Base-by-base conservation (phyloP, 2,888 invertebrate genomes). In the Cosmorhoe ocellata region DNA sequence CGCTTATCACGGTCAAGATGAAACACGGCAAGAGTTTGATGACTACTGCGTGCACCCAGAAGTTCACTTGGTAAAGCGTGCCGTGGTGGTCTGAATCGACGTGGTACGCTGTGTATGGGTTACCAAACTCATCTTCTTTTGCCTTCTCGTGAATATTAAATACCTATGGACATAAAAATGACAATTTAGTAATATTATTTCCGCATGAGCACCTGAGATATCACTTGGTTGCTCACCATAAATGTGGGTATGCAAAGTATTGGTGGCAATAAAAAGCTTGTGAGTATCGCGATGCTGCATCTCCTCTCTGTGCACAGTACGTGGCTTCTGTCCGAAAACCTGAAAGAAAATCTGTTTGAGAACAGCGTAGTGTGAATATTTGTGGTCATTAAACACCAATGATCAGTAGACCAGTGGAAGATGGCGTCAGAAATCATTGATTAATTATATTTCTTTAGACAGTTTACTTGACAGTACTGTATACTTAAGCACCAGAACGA, bases 201-300 rank as follows among this genome's bases (percentile, higher is more conserved):
- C 18, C 3, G 5, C 18, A 18, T 5, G 18, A 18, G 18, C 18
- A 18, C 18, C 18, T 18, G n/a, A n/a, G n/a, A n/a, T n/a, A n/a
- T n/a, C n/a, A n/a, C n/a, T n/a, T n/a, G n/a, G n/a, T n/a, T n/a
- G n/a, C n/a, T n/a, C n/a, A 86, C 94, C 78, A 97, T 91, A 81
- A 95, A 96, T 49, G 96, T 95, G 0, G 98, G 98, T 51, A 95
- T 92, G 79, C 97, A 97, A 50, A 97, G 91, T 52, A 97, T 84
- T 0, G 96, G 92, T 1, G 97, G 95, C 12, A 95, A 86, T 50
- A 95, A 73, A 76, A 96, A 96, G 64, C 96, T 95, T 54, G 93
- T 86, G 13, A 93, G 77, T 57, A 98, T 95, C 9, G 96, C 95
- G 54, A 93, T 84, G 57, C 93, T 93, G 74, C 97, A 97, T 46